Evolutionary conservation across 2,797 vertebrate genomes (phyloP).

Genomic region (Microhierax caerulescens): DNA sequence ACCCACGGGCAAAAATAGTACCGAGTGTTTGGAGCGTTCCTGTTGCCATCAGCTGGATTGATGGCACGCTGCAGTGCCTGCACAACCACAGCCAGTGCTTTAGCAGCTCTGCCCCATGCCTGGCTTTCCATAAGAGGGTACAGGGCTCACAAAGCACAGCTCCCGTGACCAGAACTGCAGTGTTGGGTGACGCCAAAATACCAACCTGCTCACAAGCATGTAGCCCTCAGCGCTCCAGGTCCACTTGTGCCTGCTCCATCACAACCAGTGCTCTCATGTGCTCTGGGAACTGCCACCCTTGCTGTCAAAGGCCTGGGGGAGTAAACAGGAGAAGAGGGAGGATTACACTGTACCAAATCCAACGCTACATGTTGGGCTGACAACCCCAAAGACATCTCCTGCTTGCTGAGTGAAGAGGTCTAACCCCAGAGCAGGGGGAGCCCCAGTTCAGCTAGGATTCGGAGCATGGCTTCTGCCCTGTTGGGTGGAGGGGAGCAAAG

Average conservation of each 20-base stretch:
- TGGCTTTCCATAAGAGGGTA: neutral
- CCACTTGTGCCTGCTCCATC: rapidly evolving
- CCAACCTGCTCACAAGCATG: neutral
- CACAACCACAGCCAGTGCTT: neutral
- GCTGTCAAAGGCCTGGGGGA: neutral
- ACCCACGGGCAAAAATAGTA: neutral
- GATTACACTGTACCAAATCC: neutral
- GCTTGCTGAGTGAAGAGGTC: neutral
- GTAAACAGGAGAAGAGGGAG: neutral
- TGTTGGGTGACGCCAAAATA: neutral
- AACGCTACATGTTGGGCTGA: neutral
- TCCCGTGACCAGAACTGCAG: neutral
- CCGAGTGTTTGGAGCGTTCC: neutral
- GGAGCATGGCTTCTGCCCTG: neutral
- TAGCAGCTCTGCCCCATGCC: neutral
- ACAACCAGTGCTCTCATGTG: neutral
- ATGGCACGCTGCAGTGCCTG: neutral
- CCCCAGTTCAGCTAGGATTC: neutral
- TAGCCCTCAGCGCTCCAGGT: rapidly evolving
- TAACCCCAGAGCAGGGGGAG: neutral
- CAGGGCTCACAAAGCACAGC: neutral
- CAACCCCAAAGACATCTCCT: neutral
- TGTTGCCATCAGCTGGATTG: neutral
- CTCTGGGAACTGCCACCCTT: neutral
- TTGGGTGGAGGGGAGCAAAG: neutral